phyloP scores from a whole-genome alignment of 2,797 vertebrate genomes.

The Australoheros facetus region DNA sequence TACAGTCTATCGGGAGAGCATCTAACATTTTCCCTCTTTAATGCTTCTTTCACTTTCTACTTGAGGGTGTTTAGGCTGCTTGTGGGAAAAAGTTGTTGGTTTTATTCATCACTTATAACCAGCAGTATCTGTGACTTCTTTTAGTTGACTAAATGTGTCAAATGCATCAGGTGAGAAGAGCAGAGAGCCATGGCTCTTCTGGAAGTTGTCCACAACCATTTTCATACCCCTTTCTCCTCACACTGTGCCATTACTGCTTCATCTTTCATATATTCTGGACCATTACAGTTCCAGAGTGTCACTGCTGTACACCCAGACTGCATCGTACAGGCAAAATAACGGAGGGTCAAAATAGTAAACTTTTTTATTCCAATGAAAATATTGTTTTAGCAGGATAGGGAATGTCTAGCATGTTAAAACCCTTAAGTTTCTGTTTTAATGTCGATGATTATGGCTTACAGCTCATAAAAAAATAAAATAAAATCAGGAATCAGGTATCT shows the following conservation, averaged over 20 bases:
- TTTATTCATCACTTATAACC: background rate
- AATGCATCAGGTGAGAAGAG: background rate
- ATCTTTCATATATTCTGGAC: background rate
- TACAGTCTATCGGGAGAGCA: too few relatives aligned
- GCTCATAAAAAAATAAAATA: background rate
- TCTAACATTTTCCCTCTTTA: too few relatives aligned
- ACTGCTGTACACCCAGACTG: background rate
- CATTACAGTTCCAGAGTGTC: background rate
- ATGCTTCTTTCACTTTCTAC: too few relatives aligned
- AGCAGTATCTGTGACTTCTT: background rate
- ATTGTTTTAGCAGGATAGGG: background rate
- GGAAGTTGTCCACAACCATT: background rate
- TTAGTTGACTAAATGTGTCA: background rate
- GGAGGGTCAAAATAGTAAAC: background rate
- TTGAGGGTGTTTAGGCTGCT: too few relatives aligned
- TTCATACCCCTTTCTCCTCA: background rate
- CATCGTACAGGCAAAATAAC: background rate
- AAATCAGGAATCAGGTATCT: background rate
- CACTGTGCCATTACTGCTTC: background rate
- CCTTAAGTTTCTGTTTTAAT: background rate
- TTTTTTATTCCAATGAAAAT: background rate
- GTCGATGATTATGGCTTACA: background rate
- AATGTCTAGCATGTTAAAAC: background rate
- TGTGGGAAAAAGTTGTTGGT: too few relatives aligned
- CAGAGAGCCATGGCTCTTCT: background rate